Evolutionary conservation across 2,113 vertebrate genomes (phyloP).

Genomic region (Muntiacus muntjak): DNA sequence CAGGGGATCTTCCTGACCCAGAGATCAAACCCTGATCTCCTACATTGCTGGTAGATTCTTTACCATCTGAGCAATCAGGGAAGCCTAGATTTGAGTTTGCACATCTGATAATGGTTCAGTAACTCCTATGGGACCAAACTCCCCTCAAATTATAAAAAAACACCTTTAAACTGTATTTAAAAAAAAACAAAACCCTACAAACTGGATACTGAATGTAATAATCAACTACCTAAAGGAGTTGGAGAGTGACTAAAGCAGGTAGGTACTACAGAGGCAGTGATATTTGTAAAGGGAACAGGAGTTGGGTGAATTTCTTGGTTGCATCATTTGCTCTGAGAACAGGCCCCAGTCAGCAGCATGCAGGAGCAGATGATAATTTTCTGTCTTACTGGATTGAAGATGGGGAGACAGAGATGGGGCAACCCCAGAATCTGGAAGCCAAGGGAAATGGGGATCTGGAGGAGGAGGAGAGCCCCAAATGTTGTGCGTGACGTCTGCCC

Average conservation of each 20-base stretch:
- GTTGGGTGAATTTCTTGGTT: not conserved
- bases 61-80: not conserved
- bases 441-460: not conserved
- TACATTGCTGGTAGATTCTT: not conserved
- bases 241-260: not conserved
- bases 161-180: not conserved
- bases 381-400: no score
- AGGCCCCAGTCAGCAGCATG: fast-evolving
- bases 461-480: not conserved
- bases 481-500: not conserved
- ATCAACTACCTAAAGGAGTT: not conserved
- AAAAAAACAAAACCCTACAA: not conserved
- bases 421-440: not conserved
- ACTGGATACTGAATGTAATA: not conserved
- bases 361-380: not conserved
- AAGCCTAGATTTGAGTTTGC: not conserved
- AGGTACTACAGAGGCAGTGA: no score
- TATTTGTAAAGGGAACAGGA: not conserved
- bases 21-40: not conserved
- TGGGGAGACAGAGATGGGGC: not conserved
- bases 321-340: not conserved
- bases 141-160: not conserved
- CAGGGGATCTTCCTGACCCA: not conserved
- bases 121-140: not conserved
- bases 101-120: not conserved